Conservation (phyloP, 2,113 vertebrate species). For the Nycticebus coucang region DNA sequence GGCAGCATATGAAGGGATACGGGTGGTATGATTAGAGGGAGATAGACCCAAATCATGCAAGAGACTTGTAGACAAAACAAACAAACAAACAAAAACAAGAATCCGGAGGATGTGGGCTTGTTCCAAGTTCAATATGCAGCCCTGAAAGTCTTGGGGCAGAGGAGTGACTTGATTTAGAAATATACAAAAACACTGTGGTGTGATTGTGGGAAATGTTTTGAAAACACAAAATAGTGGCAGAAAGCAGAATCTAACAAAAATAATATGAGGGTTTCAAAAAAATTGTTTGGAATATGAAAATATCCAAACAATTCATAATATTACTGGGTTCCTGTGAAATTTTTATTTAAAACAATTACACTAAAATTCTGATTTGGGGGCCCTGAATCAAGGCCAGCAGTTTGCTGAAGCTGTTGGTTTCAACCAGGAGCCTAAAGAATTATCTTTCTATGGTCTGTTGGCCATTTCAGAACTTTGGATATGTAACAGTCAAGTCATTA, state of each 20-base stretch:
- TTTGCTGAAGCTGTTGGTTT: no score
- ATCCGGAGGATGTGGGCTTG: background rate
- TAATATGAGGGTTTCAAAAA: background rate
- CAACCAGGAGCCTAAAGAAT: no score
- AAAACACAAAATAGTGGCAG: background rate
- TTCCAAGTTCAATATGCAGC: background rate
- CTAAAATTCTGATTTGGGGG: background rate
- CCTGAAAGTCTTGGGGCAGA: background rate
- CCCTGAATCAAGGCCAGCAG: no score
- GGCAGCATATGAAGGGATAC: background rate
- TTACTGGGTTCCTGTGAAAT: background rate
- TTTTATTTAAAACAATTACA: constrained; percentile 26
- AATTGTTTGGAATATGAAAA: background rate
- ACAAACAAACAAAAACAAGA: background rate
- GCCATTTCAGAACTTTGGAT: no score
- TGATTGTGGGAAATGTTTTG: background rate
- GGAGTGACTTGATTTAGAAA: background rate
- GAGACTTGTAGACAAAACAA: background rate
- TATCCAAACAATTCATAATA: constrained; percentile 3
- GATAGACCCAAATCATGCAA: background rate
- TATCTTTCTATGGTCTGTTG: no score
- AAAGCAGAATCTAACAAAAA: background rate
- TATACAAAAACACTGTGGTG: background rate
- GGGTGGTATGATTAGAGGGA: background rate
- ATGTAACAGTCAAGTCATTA: no score